Conservation (phyloP, 1,140 invertebrate genomes). For the Zaprionus lachaisei region DNA sequence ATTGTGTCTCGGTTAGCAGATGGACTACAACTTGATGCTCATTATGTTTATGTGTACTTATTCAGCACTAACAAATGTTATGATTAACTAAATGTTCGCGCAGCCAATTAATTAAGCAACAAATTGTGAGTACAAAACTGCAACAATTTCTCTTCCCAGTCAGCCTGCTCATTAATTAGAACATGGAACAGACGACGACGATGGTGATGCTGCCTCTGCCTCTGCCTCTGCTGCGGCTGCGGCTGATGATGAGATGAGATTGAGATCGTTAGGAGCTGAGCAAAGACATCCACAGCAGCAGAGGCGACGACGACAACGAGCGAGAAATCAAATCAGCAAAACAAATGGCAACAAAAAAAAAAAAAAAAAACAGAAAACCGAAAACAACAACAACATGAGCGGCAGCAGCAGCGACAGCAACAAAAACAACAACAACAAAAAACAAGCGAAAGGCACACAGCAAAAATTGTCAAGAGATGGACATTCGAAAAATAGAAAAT, state of each 20-base stretch:
- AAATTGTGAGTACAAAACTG: constrained; percentile 67
- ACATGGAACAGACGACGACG: constrained; percentile 62
- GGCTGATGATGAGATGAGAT: constrained; percentile 32
- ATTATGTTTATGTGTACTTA: constrained; percentile 49
- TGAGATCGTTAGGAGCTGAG: constrained; percentile 61
- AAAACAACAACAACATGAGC: constrained; percentile 1
- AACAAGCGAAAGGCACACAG: constrained; percentile 47
- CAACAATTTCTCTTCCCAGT: constrained; percentile 61
- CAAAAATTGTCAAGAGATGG: constrained; percentile 81
- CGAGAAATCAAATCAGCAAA: constrained; percentile 74
- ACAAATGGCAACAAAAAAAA: constrained; percentile 66
- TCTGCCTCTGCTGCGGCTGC: background rate
- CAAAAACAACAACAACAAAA: constrained; percentile 32
- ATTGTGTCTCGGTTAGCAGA: constrained; percentile 65
- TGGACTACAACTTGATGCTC: constrained; percentile 44
- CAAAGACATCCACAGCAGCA: constrained; percentile 34
- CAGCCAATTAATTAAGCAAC: constrained; percentile 73
- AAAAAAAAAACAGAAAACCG: constrained; percentile 27
- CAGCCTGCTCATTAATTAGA: constrained; percentile 75
- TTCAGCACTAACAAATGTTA: constrained; percentile 72
- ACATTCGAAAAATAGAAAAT: constrained; percentile 83
- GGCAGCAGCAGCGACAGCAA: constrained; percentile 26
- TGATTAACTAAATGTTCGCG: constrained; percentile 77
- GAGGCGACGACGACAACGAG: constrained; percentile 40
- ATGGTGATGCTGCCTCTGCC: background rate